Evolutionary conservation across 2,888 invertebrate genomes (phyloP), one percentile per base, ranked within the genome.

Genomic region (Monoplex corrugatus): DNA sequence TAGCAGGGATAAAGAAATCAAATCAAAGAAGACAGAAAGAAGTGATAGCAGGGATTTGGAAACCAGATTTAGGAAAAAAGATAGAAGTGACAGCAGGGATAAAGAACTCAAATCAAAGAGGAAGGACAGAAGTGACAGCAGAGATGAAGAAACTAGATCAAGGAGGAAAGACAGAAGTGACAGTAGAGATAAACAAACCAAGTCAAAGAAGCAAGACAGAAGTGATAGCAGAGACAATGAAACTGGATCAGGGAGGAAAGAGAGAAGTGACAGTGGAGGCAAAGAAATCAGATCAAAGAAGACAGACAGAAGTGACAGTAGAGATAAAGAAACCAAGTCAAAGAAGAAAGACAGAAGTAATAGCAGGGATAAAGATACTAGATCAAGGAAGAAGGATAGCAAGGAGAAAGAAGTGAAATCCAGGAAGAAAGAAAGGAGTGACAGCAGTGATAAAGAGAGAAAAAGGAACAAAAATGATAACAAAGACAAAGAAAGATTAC

Each of bases 181-280:
- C 38, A 84, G 84, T 38, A 84, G 84, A 28, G 84, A 84, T 3
- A 63, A 44, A 35, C 84, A 89, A 82, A 88, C 44, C 78, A 85
- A 83, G 44, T 44, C 6, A 68, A 87, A 38, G 28, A 80, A 72
- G n/a, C 86, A 45, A 78, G 88, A 85, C 43, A 86, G 57, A 80
- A 91, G 40, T 38, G 90, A 90, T 1, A 89, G 89, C 78, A 89
- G 89, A 50, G 87, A 86, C 5, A 87, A 89, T 43, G 80, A 86
- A n/a, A 89, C n/a, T 13, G 8, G 23, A 45, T 72, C 68, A 0
- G n/a, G 63, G 35, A 85, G 45, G 45, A 88, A 84, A 63, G 86
- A 89, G 86, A 90, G 89, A 82, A 90, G 88, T 44, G 44, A 32
- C 68, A 90, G 88, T 75, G 82, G 23, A 72, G 89, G 84, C 16